phyloP scores from a whole-genome alignment of 2,113 vertebrate species.

The Atractosteus spatula region DNA sequence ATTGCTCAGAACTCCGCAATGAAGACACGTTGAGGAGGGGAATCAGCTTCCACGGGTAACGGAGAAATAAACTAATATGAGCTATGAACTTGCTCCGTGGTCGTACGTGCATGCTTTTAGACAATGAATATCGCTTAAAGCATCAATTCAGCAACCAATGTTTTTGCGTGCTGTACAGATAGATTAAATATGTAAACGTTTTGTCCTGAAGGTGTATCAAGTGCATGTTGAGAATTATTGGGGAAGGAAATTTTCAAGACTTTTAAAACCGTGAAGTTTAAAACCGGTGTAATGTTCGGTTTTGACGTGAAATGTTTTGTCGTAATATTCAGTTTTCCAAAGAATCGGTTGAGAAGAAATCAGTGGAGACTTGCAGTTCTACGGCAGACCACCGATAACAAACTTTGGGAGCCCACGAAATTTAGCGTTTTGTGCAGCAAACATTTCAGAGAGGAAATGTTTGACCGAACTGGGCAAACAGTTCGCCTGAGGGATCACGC shows the following conservation, averaged over 20 bases:
- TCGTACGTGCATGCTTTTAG: too few species aligned
- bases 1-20: not conserved
- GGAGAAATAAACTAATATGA: not conserved
- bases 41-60: conserved; percentile 1
- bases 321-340: conserved; percentile 4
- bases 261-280: too few species aligned
- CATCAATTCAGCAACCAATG: too few species aligned
- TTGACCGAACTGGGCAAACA: conserved; percentile 14
- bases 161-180: too few species aligned
- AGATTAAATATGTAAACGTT: too few species aligned
- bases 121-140: too few species aligned
- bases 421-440: conserved; percentile 14
- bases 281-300: not conserved
- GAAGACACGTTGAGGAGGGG: not conserved
- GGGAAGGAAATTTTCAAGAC: too few species aligned
- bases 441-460: conserved; percentile 9
- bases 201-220: too few species aligned
- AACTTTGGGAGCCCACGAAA: conserved; percentile 9
- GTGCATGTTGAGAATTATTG: too few species aligned
- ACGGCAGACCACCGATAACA: not conserved
- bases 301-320: not conserved
- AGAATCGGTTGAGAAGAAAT: not conserved
- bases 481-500: conserved; percentile 13
- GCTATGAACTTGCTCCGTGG: too few species aligned
- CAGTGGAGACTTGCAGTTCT: conserved; percentile 2